A percentile compares a stretch with the other conserved stretches of the same genome.
Evolutionary conservation across 2,888 invertebrate genomes (phyloP).

Genomic region (Nasonovia ribisnigri): DNA sequence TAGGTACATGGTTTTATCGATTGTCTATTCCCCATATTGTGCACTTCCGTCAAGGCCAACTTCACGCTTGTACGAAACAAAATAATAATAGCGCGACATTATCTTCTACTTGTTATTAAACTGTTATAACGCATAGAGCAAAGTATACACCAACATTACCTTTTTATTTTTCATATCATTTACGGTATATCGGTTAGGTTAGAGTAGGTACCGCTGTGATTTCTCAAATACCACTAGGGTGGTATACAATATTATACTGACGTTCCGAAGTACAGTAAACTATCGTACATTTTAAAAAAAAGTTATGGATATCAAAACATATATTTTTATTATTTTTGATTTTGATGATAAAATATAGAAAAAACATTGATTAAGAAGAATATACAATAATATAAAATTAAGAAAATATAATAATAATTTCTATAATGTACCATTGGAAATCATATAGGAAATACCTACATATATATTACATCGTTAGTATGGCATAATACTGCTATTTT

Average conservation of each 20-base stretch:
- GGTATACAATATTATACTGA: neutral
- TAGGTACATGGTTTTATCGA: neutral
- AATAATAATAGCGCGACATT: neutral
- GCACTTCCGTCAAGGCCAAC: slow-evolving; percentile 3
- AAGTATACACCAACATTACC: neutral
- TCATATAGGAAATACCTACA: too few relatives aligned
- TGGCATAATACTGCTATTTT: too few relatives aligned
- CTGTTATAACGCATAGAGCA: neutral
- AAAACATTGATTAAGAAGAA: too few relatives aligned
- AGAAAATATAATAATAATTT: too few relatives aligned
- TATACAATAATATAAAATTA: too few relatives aligned
- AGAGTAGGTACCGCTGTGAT: neutral
- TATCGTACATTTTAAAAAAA: too few relatives aligned
- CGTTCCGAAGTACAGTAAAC: too few relatives aligned
- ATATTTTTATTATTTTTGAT: too few relatives aligned
- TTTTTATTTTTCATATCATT: neutral
- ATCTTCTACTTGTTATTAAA: neutral
- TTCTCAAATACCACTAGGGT: neutral
- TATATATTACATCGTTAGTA: too few relatives aligned
- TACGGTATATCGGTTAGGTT: neutral
- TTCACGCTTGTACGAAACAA: neutral
- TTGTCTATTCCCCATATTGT: neutral
- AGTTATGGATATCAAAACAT: too few relatives aligned
- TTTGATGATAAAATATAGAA: too few relatives aligned
- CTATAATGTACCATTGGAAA: too few relatives aligned